These are phyloP conservation scores for Aleiodes sp. DNA, from an alignment of 1,140 invertebrate species.

Conservation along the genomic window DNA sequence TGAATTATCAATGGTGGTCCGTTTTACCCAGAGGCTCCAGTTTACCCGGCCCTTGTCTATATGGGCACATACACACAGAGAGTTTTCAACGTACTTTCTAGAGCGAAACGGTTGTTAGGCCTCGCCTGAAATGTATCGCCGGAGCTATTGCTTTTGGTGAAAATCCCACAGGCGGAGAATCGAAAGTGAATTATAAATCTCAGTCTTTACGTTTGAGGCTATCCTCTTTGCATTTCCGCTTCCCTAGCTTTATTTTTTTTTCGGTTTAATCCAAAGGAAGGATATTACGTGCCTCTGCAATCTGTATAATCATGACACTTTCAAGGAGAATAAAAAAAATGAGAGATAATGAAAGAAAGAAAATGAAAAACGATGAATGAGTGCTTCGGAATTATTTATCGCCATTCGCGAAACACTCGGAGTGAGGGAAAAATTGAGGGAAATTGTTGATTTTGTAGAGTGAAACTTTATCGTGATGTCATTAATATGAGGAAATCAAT, in stretches of 20 bases:
- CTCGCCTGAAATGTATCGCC: background rate
- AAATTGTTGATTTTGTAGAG: no score
- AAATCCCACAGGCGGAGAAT: slow-evolving; percentile 32
- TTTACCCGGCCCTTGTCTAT: background rate
- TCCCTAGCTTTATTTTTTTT: background rate
- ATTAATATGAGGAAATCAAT: no score
- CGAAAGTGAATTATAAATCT: slow-evolving; percentile 39
- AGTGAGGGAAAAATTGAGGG: no score
- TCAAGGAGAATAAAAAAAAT: background rate
- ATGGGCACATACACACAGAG: background rate
- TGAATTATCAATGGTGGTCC: no score
- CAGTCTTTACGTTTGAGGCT: background rate
- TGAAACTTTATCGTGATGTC: no score
- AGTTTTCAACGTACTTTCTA: slow-evolving; percentile 32
- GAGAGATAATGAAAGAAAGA: slow-evolving; percentile 1
- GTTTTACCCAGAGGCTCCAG: no score
- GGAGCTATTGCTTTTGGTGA: slow-evolving; percentile 33
- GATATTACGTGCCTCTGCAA: slow-evolving; percentile 21
- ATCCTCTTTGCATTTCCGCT: slow-evolving; percentile 31
- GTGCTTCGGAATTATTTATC: no score
- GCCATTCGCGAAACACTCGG: no score
- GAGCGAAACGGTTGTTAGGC: slow-evolving; percentile 31
- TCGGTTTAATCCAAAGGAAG: background rate
- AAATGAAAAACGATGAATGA: no score
- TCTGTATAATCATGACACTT: slow-evolving; percentile 6